phyloP scores from a whole-genome alignment of 2,797 vertebrate species.

The Tapera naevia region DNA sequence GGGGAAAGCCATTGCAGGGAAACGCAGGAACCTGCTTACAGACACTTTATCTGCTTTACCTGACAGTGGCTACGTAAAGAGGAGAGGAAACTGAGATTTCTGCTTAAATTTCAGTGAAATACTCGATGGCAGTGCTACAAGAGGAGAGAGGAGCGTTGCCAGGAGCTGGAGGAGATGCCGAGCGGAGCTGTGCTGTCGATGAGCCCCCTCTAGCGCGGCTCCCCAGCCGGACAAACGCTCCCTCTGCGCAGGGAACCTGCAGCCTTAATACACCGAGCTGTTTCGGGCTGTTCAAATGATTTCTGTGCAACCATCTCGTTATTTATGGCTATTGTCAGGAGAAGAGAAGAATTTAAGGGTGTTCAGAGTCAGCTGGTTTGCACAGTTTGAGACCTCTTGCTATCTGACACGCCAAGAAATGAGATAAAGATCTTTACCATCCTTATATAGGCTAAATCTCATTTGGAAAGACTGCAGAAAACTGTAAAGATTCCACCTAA shows the following conservation, averaged over 20 bases:
- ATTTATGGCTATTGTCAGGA: slow-evolving; percentile 45
- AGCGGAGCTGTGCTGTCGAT: not conserved
- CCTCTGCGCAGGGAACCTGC: too few relatives aligned
- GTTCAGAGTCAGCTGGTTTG: not conserved
- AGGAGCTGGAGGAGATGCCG: not conserved
- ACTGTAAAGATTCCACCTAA: not conserved
- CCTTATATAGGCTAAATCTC: not conserved
- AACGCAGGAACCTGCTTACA: accelerated
- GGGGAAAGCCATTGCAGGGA: not conserved
- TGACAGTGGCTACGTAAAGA: not conserved
- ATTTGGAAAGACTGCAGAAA: not conserved
- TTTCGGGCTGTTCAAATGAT: slow-evolving; percentile 38
- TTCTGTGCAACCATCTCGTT: slow-evolving; percentile 10
- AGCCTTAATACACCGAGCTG: not conserved
- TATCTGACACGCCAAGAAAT: not conserved
- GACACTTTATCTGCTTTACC: not conserved
- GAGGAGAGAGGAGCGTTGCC: accelerated
- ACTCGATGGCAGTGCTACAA: not conserved
- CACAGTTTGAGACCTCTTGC: not conserved
- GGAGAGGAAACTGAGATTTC: not conserved
- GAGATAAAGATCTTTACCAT: not conserved
- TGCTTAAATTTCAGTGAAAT: not conserved
- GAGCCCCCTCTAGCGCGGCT: slow-evolving; percentile 69
- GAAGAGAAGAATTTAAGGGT: not conserved
- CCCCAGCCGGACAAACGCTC: not conserved